These are phyloP conservation scores for Maniola jurtina DNA, from an alignment of 1,140 invertebrate species.

Conservation along the genomic window DNA sequence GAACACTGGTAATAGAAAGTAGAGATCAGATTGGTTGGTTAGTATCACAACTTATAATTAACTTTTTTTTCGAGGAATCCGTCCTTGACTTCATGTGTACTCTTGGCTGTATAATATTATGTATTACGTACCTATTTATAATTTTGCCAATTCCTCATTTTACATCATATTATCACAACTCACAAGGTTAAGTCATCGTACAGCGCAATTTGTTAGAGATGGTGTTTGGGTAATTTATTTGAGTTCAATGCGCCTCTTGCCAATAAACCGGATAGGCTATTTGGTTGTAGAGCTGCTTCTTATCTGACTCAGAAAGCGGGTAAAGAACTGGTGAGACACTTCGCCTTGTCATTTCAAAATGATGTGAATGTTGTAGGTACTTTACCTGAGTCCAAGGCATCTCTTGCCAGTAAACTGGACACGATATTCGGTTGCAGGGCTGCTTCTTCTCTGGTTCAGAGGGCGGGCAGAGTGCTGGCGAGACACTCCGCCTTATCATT, in stretches of 20 bases:
- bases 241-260: conserved; percentile 84
- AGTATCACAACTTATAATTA: too few species aligned
- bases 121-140: too few species aligned
- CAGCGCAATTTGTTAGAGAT: too few species aligned
- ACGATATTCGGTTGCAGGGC: conserved; percentile 81
- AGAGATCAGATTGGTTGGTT: too few species aligned
- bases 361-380: too few species aligned
- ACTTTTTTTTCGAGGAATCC: too few species aligned
- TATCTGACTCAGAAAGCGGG: conserved; percentile 60
- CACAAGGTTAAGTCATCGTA: too few species aligned
- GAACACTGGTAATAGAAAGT: conserved; percentile 83
- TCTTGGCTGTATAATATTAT: too few species aligned
- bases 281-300: conserved; percentile 80
- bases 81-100: too few species aligned
- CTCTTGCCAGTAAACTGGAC: conserved; percentile 83
- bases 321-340: conserved; percentile 80
- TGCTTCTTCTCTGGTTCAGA: conserved; percentile 71
- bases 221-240: conserved; percentile 70
- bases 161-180: too few species aligned
- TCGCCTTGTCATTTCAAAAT: conserved; percentile 76
- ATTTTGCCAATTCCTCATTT: too few species aligned
- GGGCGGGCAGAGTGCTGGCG: conserved; percentile 76
- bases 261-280: conserved; percentile 83
- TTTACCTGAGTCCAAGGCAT: conserved; percentile 85
- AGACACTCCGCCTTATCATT: conserved; percentile 78